Conservation (phyloP, 2,113 vertebrate species). For the Bothrops jararaca region DNA sequence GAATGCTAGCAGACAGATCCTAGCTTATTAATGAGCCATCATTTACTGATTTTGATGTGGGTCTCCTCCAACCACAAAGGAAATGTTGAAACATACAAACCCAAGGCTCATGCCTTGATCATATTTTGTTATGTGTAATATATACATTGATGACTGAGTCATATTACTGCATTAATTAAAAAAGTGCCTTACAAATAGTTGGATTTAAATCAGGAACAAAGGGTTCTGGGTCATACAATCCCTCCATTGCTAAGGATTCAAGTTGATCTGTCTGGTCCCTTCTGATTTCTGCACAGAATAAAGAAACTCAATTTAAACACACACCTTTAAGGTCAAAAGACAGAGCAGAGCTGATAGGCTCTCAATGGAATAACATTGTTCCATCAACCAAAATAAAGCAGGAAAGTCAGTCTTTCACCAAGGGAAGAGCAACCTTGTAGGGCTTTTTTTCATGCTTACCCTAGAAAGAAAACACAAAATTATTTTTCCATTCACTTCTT, state of each 20-base stretch:
- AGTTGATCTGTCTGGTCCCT: constrained; percentile 10
- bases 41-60: not conserved
- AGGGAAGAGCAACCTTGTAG: not conserved
- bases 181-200: not conserved
- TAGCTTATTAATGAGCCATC: not conserved
- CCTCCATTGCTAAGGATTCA: constrained; percentile 7
- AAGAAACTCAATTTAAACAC: not conserved
- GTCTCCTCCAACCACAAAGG: not conserved
- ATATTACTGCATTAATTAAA: not conserved
- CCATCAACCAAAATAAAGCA: not conserved
- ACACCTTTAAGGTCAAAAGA: constrained; percentile 15
- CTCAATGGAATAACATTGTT: not conserved
- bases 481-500: not conserved
- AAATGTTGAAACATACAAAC: not conserved
- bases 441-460: constrained; percentile 7
- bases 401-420: not conserved
- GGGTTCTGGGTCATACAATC: not conserved
- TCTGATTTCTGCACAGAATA: not conserved
- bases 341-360: not conserved
- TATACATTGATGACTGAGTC: not conserved
- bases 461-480: not conserved
- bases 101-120: not conserved
- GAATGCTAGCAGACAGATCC: not conserved
- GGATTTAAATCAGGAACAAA: not conserved
- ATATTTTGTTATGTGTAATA: not conserved